These are phyloP conservation scores for Epirrhoe alternata DNA, from an alignment of 2,888 invertebrate genomes.

Conservation along the genomic window DNA sequence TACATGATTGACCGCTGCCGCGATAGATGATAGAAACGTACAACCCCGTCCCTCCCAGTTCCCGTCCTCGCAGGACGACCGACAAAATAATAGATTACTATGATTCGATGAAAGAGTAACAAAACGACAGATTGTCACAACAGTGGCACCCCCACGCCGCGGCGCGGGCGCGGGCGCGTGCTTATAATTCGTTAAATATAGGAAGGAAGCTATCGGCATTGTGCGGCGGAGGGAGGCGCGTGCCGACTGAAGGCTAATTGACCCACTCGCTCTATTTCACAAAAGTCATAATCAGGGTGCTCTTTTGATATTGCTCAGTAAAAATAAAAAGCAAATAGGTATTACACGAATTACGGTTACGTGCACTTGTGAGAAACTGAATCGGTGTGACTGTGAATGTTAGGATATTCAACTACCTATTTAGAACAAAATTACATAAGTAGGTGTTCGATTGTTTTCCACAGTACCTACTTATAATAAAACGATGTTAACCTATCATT, in stretches of 20 bases:
- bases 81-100: conserved; percentile 22
- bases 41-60: neutral
- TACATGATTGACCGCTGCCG: neutral
- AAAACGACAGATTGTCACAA: conserved; percentile 50
- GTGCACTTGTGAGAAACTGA: conserved; percentile 8
- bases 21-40: neutral
- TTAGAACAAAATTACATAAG: no score
- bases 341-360: conserved; percentile 2
- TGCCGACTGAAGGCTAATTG: conserved; percentile 23
- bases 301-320: conserved; percentile 24
- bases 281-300: conserved; percentile 33
- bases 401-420: no score
- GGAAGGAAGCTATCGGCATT: conserved; percentile 60
- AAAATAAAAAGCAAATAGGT: conserved; percentile 14
- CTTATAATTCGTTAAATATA: conserved; percentile 45
- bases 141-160: conserved; percentile 40
- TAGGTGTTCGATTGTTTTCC: no score
- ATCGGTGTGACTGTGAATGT: neutral
- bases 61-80: neutral
- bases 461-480: no score
- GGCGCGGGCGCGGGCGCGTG: conserved; percentile 30
- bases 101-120: conserved; percentile 32
- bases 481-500: no score
- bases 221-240: conserved; percentile 32
- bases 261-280: conserved; percentile 25